Evolutionary conservation across 2,797 vertebrate species (phyloP), one percentile per base, ranked within the genome.

Genomic region (Sciaenops ocellatus): DNA sequence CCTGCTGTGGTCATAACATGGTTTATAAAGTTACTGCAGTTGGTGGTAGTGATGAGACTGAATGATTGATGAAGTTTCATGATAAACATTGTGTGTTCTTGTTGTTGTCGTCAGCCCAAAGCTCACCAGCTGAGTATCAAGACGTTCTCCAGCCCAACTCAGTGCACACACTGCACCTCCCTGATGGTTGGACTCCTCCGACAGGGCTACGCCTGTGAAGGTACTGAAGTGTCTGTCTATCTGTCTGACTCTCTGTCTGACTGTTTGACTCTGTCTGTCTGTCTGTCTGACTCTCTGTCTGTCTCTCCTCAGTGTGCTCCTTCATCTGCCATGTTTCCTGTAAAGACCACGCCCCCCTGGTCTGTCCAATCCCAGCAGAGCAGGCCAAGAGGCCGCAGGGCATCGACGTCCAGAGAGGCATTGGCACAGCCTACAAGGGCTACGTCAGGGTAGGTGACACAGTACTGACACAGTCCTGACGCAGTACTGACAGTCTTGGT

Each of bases 81-180:
- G 34, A 34, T 34, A 34, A 34, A 34, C 34, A 8, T 52, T 59
- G 34, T 79, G 24, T 73, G 8, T 38, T 38, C 1, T 28, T 18
- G 26, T 26, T 26, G 26, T 4, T 34, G 42, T 44, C 15, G 4
- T 51, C 94, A 99, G 98, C 98, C 98, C 10, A 98, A 96, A 95
- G 97, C 98, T 82, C 98, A 99, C 82, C 97, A 98, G 92, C 94
- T 99, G 91, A 97, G 94, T 89, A 96, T 99, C 93, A 99, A 96
- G 95, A 97, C 97, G 0, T 99, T 99, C 93, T 95, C 95, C 80
- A 99, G 97, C 78, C 98, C 98, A 1, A 96, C 97, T 1, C 97
- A 98, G 85, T 99, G 98, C 91, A 96, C 97, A 41, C 98, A 99
- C 89, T 99, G 98, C 93, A 98, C 97, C n/a, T 98, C 98, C 1